Conservation (phyloP, 2,113 vertebrate species). For the Microcebus murinus region DNA sequence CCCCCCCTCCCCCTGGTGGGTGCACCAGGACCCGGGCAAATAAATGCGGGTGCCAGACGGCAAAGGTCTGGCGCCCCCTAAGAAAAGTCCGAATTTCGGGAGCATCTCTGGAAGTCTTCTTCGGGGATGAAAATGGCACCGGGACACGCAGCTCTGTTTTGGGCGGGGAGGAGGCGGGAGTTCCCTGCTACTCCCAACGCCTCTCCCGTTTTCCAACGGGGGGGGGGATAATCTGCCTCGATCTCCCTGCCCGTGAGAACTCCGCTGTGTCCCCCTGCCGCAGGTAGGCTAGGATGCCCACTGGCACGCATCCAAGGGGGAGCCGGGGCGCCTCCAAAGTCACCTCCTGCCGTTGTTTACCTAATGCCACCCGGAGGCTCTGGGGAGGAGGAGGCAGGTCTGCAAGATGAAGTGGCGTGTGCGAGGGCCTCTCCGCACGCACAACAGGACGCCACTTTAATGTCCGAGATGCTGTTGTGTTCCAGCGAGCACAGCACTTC, state of each 20-base stretch:
- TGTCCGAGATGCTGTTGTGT: slow-evolving; percentile 93
- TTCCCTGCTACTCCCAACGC: slow-evolving; percentile 75
- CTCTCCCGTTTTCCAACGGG: slow-evolving; percentile 75
- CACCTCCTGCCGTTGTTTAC: slow-evolving; percentile 91
- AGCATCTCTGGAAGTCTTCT: slow-evolving; percentile 32
- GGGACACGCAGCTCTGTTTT: slow-evolving; percentile 63
- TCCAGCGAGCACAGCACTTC: slow-evolving; percentile 94
- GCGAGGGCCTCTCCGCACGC: slow-evolving; percentile 91
- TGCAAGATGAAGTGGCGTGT: slow-evolving; percentile 90
- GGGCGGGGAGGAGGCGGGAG: slow-evolving; percentile 57
- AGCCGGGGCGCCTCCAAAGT: slow-evolving; percentile 86
- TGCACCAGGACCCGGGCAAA: slow-evolving; percentile 70
- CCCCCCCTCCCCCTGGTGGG: neutral
- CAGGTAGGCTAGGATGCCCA: slow-evolving; percentile 81
- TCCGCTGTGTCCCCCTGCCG: slow-evolving; percentile 85
- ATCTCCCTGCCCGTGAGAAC: slow-evolving; percentile 82
- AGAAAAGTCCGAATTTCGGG: neutral
- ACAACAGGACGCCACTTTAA: slow-evolving; percentile 93
- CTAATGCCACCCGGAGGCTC: slow-evolving; percentile 89
- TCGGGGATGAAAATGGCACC: slow-evolving; percentile 57
- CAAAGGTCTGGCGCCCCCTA: slow-evolving; percentile 65
- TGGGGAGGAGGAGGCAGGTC: slow-evolving; percentile 88
- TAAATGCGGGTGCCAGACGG: slow-evolving; percentile 71
- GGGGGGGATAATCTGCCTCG: slow-evolving; percentile 79
- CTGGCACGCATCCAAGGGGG: slow-evolving; percentile 86